Conservation (phyloP, 2,888 invertebrate genomes). For the Chrysotoxum bicinctum region DNA sequence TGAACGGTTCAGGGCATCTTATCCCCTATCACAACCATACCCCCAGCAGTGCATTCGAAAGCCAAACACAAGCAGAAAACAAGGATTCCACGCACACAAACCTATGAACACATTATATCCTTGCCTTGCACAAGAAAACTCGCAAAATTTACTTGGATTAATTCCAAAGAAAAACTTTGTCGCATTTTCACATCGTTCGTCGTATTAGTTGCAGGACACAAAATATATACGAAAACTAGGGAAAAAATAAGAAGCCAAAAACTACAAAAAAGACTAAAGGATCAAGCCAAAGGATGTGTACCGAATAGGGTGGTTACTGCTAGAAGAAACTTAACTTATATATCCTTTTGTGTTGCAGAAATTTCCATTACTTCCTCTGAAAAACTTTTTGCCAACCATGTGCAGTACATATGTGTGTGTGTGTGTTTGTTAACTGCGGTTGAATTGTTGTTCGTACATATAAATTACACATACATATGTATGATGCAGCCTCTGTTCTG, state of each 20-base stretch:
- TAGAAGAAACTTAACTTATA: slow-evolving; percentile 65
- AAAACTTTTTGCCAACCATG: slow-evolving; percentile 42
- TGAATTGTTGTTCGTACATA: slow-evolving; percentile 42
- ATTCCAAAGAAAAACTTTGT: slow-evolving; percentile 73
- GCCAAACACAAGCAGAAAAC: slow-evolving; percentile 30
- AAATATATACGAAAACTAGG: slow-evolving; percentile 30
- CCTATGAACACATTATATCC: neutral
- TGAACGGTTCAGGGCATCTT: slow-evolving; percentile 70
- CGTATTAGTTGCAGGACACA: slow-evolving; percentile 69
- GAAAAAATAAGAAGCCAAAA: slow-evolving; percentile 24
- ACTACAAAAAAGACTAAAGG: slow-evolving; percentile 45
- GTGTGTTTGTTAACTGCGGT: slow-evolving; percentile 59
- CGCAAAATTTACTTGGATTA: slow-evolving; percentile 72
- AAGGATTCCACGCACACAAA: slow-evolving; percentile 22
- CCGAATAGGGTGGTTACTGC: slow-evolving; percentile 32
- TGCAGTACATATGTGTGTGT: neutral
- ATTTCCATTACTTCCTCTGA: slow-evolving; percentile 67
- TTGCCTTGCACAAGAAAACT: slow-evolving; percentile 44
- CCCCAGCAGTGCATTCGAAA: slow-evolving; percentile 46
- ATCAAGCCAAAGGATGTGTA: slow-evolving; percentile 54
- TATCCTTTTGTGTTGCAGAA: slow-evolving; percentile 72
- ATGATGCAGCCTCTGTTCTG: slow-evolving; percentile 38
- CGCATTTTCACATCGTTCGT: slow-evolving; percentile 73
- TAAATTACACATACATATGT: slow-evolving; percentile 1
- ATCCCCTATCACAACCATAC: slow-evolving; percentile 32